Percentiles rank a stretch among this genome's conserved stretches.
Conservation (phyloP, 1,140 invertebrate species). For the Ceratosolen solmsi region DNA sequence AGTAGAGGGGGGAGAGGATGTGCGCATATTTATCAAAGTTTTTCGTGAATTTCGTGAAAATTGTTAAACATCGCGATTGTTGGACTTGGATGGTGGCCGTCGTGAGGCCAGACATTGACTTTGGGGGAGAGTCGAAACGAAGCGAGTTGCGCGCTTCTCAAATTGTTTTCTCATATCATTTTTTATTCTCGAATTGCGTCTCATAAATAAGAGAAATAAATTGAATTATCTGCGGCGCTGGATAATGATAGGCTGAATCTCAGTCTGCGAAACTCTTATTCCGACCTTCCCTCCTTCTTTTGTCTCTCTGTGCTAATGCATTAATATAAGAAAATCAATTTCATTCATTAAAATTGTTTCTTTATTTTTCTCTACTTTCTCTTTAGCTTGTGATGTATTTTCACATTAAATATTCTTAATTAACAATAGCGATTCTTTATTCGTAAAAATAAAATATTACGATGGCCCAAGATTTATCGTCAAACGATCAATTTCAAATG, state of each 20-base stretch:
- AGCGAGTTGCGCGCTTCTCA: background rate
- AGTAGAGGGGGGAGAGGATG: no score
- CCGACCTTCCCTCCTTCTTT: conserved; percentile 46
- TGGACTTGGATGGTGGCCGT: no score
- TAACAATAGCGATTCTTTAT: no score
- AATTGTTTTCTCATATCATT: conserved; percentile 22
- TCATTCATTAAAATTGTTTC: conserved; percentile 19
- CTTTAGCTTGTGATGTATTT: background rate
- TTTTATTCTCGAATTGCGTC: conserved; percentile 35
- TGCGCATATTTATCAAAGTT: background rate
- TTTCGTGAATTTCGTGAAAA: no score
- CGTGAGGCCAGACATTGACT: no score
- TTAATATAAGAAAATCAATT: conserved; percentile 5
- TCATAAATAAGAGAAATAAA: conserved; percentile 59
- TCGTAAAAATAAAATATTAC: no score
- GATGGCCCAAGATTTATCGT: no score
- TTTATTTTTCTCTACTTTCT: background rate
- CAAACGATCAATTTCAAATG: no score
- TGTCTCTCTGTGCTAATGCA: conserved; percentile 44
- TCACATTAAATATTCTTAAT: background rate
- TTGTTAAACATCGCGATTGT: no score
- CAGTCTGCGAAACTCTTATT: conserved; percentile 25
- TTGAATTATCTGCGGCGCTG: conserved; percentile 55
- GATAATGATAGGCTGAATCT: conserved; percentile 57
- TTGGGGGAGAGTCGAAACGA: background rate